A percentile compares a stretch with the other conserved stretches of the same genome.
These are phyloP conservation scores for Pseudopodoces humilis DNA, from an alignment of 2,113 vertebrate species.

Conservation along the genomic window DNA sequence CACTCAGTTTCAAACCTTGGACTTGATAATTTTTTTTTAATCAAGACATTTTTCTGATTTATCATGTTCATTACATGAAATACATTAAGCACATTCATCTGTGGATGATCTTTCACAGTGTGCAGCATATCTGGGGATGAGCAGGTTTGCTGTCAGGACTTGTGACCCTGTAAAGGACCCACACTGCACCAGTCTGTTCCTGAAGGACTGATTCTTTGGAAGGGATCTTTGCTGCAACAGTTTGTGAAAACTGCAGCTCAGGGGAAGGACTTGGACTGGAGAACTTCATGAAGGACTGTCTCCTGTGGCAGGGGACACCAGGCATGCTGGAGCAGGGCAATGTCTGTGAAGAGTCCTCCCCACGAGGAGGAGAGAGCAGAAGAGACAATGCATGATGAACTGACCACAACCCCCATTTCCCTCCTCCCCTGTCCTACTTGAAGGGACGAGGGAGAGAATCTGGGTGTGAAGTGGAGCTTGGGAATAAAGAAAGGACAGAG, in stretches of 20 bases:
- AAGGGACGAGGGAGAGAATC: not conserved
- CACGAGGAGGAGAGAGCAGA: not conserved
- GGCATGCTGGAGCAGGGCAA: accelerated
- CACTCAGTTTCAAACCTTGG: not conserved
- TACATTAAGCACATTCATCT: not conserved
- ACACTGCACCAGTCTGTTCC: not conserved
- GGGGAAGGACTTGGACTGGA: not conserved
- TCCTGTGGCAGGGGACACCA: not conserved
- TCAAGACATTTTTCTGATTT: not conserved
- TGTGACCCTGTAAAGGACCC: not conserved
- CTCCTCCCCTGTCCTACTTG: accelerated
- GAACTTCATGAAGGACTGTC: not conserved
- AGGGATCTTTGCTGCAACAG: not conserved
- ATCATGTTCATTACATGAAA: not conserved
- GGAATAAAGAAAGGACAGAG: not conserved
- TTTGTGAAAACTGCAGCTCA: not conserved
- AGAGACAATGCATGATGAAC: accelerated
- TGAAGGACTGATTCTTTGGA: not conserved
- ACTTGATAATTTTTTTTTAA: not conserved
- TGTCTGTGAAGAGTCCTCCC: not conserved
- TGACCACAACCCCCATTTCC: not conserved
- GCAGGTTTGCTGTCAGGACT: not conserved
- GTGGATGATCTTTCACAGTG: not conserved
- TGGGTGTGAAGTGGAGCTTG: accelerated
- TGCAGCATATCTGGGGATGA: not conserved